Conservation (phyloP, 2,888 invertebrate genomes). For the Rotaria magnacalcarata region DNA sequence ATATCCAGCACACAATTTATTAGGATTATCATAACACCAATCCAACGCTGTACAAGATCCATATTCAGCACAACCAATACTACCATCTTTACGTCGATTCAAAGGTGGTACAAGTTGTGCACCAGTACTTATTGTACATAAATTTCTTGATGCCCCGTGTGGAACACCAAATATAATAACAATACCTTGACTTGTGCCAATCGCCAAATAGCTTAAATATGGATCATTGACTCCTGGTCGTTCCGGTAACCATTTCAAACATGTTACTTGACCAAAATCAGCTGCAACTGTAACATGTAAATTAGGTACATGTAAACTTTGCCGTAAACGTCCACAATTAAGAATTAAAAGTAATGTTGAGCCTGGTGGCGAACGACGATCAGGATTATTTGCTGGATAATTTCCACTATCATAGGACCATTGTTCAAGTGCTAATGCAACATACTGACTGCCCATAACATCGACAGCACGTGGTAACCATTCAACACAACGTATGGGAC, state of each 20-base stretch:
- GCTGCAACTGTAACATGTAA: slow-evolving; percentile 36
- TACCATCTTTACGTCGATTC: slow-evolving; percentile 27
- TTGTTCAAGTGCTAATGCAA: slow-evolving; percentile 36
- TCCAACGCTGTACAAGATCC: slow-evolving; percentile 31
- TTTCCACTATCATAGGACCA: neutral
- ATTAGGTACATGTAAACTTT: slow-evolving; percentile 35
- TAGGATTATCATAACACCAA: slow-evolving; percentile 34
- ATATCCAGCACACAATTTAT: slow-evolving; percentile 30
- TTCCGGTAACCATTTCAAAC: slow-evolving; percentile 25
- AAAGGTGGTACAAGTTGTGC: slow-evolving; percentile 31
- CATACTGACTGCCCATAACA: slow-evolving; percentile 28
- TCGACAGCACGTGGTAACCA: slow-evolving; percentile 35
- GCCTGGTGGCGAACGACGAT: slow-evolving; percentile 30
- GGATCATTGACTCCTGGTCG: slow-evolving; percentile 21
- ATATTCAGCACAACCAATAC: slow-evolving; percentile 34
- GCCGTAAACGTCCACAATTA: slow-evolving; percentile 30
- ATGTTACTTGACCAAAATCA: slow-evolving; percentile 18
- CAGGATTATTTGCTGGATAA: neutral
- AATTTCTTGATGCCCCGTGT: slow-evolving; percentile 29
- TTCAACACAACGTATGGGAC: slow-evolving; percentile 16
- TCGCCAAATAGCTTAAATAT: slow-evolving; percentile 32
- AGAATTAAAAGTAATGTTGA: slow-evolving; percentile 12
- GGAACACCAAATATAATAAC: slow-evolving; percentile 36
- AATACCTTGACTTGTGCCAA: slow-evolving; percentile 36
- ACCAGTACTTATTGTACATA: slow-evolving; percentile 30